Evolutionary conservation across 2,888 invertebrate species (phyloP).

Genomic region (Petrolisthes cinctipes): DNA sequence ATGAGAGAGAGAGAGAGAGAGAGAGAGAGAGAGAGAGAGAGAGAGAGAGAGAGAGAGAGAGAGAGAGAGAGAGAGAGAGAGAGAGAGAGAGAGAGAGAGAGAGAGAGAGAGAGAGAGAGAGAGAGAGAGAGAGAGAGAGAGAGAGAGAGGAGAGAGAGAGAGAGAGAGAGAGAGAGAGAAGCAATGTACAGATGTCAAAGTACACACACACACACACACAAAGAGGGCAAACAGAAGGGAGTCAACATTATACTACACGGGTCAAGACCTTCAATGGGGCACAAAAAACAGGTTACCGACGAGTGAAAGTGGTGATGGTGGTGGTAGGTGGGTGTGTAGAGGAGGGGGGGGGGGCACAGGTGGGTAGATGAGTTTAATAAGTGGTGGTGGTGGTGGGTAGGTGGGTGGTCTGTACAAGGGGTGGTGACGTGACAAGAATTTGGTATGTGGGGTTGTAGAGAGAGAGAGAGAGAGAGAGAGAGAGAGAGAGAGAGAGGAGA

Average conservation of each 20-base stretch:
- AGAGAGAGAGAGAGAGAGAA: neutral
- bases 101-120: constrained; percentile 1
- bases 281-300: neutral
- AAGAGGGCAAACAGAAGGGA: neutral
- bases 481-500: constrained; percentile 14
- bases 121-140: constrained; percentile 2
- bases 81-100: neutral
- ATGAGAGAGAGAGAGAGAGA: neutral
- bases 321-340: neutral
- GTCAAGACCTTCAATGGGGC: too few relatives aligned
- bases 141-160: constrained; percentile 27
- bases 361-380: neutral
- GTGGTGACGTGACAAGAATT: neutral
- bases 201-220: neutral
- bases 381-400: neutral
- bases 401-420: too few relatives aligned
- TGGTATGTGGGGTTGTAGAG: neutral
- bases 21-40: constrained; percentile 6
- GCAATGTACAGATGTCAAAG: neutral
- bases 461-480: constrained; percentile 18
- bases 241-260: neutral
- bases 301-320: too few relatives aligned
- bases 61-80: constrained; percentile 23
- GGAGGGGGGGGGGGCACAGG: neutral
- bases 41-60: constrained; percentile 15